Evolutionary conservation across 2,797 vertebrate species (phyloP).

Genomic region (Gadopsis bispinosus): DNA sequence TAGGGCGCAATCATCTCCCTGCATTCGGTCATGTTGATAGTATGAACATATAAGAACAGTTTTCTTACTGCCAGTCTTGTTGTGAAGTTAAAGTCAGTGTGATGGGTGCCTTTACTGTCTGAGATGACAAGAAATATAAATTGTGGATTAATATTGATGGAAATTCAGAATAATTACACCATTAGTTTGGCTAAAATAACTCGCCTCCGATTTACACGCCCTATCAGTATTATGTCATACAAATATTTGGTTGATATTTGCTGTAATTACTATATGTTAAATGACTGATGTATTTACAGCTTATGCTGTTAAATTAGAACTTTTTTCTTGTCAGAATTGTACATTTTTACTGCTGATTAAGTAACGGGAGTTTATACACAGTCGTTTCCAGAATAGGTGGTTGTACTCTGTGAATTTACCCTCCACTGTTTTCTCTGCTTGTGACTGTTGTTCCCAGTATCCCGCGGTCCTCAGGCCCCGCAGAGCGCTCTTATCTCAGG

Average conservation of each 20-base stretch:
- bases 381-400: not conserved
- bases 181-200: constrained; percentile 68
- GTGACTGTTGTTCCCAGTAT: constrained; percentile 66
- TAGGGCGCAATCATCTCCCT: not conserved
- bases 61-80: constrained; percentile 17
- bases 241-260: constrained; percentile 54
- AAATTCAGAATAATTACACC: constrained; percentile 77
- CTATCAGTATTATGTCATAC: constrained; percentile 64
- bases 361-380: not conserved
- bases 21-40: not conserved
- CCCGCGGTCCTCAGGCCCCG: constrained; percentile 68
- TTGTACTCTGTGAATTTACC: not conserved
- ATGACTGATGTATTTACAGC: not conserved
- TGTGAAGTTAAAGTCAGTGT: constrained; percentile 36
- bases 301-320: not conserved
- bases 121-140: constrained; percentile 67
- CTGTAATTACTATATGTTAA: constrained; percentile 34
- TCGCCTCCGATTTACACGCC: constrained; percentile 65
- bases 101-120: constrained; percentile 41
- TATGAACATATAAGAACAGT: not conserved
- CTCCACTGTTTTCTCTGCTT: constrained; percentile 20
- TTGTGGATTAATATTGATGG: constrained; percentile 83
- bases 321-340: not conserved
- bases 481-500: constrained; percentile 79
- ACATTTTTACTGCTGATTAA: not conserved